Conservation (phyloP, 2,113 vertebrate species). For the Proterorhinus semilunaris region DNA sequence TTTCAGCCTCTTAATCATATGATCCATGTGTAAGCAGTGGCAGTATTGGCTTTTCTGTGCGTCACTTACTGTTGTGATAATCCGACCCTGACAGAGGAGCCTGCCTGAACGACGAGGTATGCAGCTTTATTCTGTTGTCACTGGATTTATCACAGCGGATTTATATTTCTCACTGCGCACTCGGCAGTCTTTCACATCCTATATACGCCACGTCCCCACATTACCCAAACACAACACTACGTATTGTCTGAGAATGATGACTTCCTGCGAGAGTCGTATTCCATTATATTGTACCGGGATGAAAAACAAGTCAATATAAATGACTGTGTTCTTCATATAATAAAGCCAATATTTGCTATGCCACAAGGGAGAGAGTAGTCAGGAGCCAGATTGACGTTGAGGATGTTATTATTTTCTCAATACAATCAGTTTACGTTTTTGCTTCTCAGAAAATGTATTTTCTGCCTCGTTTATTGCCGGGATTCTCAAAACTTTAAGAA, state of each 20-base stretch:
- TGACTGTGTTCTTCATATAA: constrained; percentile 4
- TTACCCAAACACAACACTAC: constrained; percentile 10
- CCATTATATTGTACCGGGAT: neutral
- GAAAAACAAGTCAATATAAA: constrained; percentile 1
- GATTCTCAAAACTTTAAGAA: no score
- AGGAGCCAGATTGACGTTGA: neutral
- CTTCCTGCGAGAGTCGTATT: neutral
- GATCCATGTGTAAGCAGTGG: constrained; percentile 57
- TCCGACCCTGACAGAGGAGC: constrained; percentile 45
- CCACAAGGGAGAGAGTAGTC: neutral
- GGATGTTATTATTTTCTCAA: neutral
- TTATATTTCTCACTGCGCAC: constrained; percentile 39
- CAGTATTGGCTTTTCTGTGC: constrained; percentile 47
- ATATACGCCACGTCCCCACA: neutral
- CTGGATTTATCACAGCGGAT: constrained; percentile 60
- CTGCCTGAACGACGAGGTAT: constrained; percentile 38
- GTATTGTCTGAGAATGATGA: constrained; percentile 6
- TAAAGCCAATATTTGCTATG: constrained; percentile 2
- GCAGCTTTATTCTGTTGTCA: constrained; percentile 38
- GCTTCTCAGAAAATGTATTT: neutral
- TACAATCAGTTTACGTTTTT: neutral
- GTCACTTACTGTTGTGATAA: constrained; percentile 58
- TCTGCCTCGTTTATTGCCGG: neutral
- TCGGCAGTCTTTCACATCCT: constrained; percentile 1
- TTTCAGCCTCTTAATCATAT: constrained; percentile 55